Base-by-base conservation (phyloP, 2,888 invertebrate species). In the Drosophila niveifrons region DNA sequence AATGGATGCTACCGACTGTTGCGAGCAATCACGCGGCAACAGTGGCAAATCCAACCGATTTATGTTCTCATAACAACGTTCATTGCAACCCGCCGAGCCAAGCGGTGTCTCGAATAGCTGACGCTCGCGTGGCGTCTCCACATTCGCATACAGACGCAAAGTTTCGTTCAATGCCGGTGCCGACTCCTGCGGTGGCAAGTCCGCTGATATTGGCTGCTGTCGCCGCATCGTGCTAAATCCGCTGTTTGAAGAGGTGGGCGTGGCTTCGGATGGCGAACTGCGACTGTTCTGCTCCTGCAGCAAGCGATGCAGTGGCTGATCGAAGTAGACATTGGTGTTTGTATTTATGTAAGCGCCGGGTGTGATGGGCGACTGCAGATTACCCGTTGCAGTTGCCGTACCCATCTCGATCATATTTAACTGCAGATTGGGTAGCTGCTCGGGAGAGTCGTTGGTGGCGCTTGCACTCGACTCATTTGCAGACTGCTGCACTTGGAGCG, bases 281-380 rank as follows among this genome's bases (percentile, higher is more conserved):
- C 46, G 65, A 17, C 43, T 64, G 48, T 76, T 84, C 31, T 87
- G 76, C 28, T 91, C 91, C 58, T 78, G 85, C 34, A 76, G 43
- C 72, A 69, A 18, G 0, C 82, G 58, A 71, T 75, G 73, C 51
- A 90, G 13, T 0, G 90, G 94, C 82, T 94, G 94, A 66, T 94
- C 94, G 78, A 94, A 94, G 85, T 94, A 94, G 2, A 94, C 91
- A 91, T 94, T 94, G 43, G 94, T 82, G 91, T 94, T 94, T 41
- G 94, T 87, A 48, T 82, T 91, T 90, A 57, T 91, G 81, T 83
- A 93, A 28, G 53, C 79, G 23, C 78, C 79, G 0, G 76, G 75
- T 1, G 82, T 78, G 1, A 69, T 76, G 23, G 79, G 89, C 6
- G 85, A 84, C 11, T 89, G 78, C 10, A 75, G 52, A 1, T 65